Percentiles rank a stretch among this genome's conserved stretches.
Conservation (phyloP, 2,797 vertebrate genomes). For the Helostoma temminkii region DNA sequence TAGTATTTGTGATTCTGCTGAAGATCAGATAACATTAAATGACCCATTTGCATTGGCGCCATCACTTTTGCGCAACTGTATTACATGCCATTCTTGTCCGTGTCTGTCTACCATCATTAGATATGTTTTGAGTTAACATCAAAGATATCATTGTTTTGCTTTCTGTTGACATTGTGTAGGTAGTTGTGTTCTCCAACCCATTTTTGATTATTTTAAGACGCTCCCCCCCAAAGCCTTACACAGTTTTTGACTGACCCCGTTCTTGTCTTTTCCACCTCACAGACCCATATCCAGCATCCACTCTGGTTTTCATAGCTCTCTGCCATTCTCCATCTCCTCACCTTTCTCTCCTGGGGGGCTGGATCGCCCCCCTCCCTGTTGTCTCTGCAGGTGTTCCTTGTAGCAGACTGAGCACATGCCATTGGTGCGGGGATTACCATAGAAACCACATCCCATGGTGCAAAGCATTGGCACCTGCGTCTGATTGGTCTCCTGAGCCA, state of each 20-base stretch:
- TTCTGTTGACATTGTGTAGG: constrained; percentile 55
- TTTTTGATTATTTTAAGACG: constrained; percentile 47
- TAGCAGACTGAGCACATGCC: constrained; percentile 96
- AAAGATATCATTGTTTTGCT: constrained; percentile 56
- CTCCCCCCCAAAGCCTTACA: constrained; percentile 3
- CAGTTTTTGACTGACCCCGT: constrained; percentile 21
- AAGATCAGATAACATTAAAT: no score
- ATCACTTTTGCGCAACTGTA: no score
- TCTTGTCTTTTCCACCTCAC: constrained; percentile 9
- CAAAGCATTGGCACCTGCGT: constrained; percentile 94
- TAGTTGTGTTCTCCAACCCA: constrained; percentile 61
- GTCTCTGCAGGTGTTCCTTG: constrained; percentile 93
- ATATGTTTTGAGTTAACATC: constrained; percentile 37
- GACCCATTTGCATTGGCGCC: no score
- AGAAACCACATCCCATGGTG: constrained; percentile 92
- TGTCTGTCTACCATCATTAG: constrained; percentile 13
- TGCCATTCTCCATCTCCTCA: constrained; percentile 66
- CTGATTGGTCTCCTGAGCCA: constrained; percentile 95
- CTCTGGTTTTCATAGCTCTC: constrained; percentile 16
- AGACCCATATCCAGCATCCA: constrained; percentile 19
- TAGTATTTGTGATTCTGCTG: no score
- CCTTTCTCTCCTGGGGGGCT: constrained; percentile 90
- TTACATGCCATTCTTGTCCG: constrained; percentile 4
- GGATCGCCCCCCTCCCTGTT: constrained; percentile 90
- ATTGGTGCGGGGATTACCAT: constrained; percentile 92